A percentile compares a stretch with the other conserved stretches of the same genome.
Evolutionary conservation across 2,797 vertebrate genomes (phyloP).

Genomic region (Lerista edwardsae): DNA sequence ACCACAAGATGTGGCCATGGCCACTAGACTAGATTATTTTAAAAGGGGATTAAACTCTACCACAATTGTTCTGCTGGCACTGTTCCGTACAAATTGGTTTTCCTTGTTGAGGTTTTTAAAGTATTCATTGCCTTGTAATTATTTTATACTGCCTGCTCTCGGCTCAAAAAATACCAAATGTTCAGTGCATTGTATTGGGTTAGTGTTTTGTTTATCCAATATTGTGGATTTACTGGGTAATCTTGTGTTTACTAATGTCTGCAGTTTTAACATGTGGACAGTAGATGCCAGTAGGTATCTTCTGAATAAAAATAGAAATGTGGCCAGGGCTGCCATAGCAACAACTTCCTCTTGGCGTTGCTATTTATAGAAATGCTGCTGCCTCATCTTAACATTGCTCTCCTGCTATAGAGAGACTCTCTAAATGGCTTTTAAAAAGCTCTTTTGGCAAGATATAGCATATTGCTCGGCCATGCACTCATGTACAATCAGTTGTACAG

Average conservation of each 20-base stretch:
- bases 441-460: slow-evolving; percentile 23
- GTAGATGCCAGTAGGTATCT: slow-evolving; percentile 81
- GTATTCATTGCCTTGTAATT: background rate
- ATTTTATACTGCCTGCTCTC: background rate
- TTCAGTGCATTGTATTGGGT: background rate
- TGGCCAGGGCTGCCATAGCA: slow-evolving; percentile 66
- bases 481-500: slow-evolving; percentile 14
- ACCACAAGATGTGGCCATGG: too few relatives aligned
- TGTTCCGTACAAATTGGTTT: background rate
- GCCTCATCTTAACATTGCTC: slow-evolving; percentile 47
- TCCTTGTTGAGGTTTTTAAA: background rate
- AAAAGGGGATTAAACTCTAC: too few relatives aligned
- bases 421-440: slow-evolving; percentile 54
- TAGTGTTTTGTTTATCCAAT: slow-evolving; percentile 15
- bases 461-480: background rate
- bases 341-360: slow-evolving; percentile 71
- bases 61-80: background rate
- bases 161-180: background rate
- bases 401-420: slow-evolving; percentile 50
- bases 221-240: slow-evolving; percentile 34
- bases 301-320: slow-evolving; percentile 63
- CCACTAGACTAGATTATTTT: too few relatives aligned
- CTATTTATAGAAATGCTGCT: slow-evolving; percentile 76
- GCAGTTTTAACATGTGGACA: slow-evolving; percentile 72
- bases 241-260: slow-evolving; percentile 50